Conservation (phyloP, 1,140 invertebrate species). For the Lepidurus packardi region DNA sequence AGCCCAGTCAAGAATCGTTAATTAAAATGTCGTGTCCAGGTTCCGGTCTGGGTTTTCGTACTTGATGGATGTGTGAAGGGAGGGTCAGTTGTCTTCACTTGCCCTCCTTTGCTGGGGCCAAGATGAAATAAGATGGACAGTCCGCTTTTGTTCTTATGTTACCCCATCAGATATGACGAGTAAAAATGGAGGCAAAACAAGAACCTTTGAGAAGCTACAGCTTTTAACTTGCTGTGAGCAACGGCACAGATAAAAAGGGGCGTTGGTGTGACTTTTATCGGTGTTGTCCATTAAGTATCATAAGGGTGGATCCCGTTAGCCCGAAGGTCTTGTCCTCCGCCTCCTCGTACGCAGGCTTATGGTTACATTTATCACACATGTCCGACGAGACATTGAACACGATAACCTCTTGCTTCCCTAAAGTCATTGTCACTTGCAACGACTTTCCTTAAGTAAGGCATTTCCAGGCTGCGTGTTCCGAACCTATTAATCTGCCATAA, state of each 20-base stretch:
- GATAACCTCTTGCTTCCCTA: neutral
- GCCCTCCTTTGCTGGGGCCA: neutral
- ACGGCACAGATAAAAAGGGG: neutral
- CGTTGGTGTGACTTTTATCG: constrained; percentile 18
- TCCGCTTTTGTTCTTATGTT: too few relatives aligned
- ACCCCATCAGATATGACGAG: too few relatives aligned
- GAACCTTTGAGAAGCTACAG: too few relatives aligned
- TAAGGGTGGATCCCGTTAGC: neutral
- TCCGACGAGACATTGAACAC: neutral
- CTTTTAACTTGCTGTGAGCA: neutral
- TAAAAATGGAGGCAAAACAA: too few relatives aligned
- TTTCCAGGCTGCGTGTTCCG: too few relatives aligned
- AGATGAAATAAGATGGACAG: too few relatives aligned
- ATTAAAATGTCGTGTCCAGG: constrained; percentile 14
- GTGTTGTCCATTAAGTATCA: constrained; percentile 11
- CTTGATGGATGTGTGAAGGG: neutral
- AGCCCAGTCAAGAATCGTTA: constrained; percentile 1
- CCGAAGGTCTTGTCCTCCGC: neutral
- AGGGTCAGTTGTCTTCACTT: neutral
- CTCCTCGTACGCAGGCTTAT: neutral
- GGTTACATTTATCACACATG: neutral
- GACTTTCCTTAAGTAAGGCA: too few relatives aligned
- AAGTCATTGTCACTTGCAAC: neutral
- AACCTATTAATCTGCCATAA: too few relatives aligned
- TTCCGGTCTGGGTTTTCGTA: neutral